Conservation (phyloP, 37 sponge, comb jelly and placozoan species). For the Mnemiopsis leidyi region DNA sequence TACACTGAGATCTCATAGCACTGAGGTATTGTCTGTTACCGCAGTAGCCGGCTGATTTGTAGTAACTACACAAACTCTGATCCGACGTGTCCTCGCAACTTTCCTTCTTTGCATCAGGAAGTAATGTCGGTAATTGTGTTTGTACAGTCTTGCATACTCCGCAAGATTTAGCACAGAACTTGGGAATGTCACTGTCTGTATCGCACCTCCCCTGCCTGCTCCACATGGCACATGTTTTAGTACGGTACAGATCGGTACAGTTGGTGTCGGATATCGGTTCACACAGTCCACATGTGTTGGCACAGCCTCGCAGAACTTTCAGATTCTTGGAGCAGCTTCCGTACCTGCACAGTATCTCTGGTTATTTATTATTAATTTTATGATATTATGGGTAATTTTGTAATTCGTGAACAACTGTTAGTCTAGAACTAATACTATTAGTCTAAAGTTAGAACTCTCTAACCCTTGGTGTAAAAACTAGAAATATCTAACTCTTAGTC, state of each 20-base stretch:
- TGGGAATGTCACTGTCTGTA: not conserved
- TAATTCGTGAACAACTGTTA: too few relatives aligned
- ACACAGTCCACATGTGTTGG: not conserved
- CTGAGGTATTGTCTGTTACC: not conserved
- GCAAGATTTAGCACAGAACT: not conserved
- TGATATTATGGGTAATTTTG: too few relatives aligned
- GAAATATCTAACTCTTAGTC: too few relatives aligned
- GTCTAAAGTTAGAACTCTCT: too few relatives aligned
- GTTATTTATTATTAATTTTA: too few relatives aligned
- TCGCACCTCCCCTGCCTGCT: not conserved
- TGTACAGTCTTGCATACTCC: not conserved
- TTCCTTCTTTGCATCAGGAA: not conserved
- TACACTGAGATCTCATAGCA: not conserved
- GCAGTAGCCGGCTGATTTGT: slow-evolving; percentile 1
- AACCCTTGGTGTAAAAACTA: too few relatives aligned
- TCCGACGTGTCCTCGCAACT: not conserved
- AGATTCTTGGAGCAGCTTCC: not conserved
- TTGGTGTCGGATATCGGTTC: not conserved
- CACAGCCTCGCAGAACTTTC: not conserved
- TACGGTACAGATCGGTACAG: not conserved
- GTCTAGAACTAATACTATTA: too few relatives aligned
- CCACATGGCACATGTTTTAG: not conserved
- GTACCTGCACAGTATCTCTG: not conserved
- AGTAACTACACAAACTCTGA: slow-evolving; percentile 9
- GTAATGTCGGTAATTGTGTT: not conserved